Base-by-base conservation (phyloP, 37 sponge, comb jelly and placozoan species). In the Chondrilla cf. caribensis region DNA sequence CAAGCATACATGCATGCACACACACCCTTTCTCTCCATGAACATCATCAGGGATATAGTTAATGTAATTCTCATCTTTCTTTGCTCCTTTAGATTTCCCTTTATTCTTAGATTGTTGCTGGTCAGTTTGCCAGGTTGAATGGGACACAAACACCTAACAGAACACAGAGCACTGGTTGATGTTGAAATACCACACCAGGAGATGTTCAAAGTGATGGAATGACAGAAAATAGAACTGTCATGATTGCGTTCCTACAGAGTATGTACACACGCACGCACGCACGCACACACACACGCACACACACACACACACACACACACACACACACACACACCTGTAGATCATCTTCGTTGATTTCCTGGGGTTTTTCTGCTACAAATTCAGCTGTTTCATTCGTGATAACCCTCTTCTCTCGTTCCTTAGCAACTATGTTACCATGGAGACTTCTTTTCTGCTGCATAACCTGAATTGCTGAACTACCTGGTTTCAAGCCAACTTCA, bases 1-100 rank as follows among this genome's bases (percentile, higher is more conserved):
- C 64, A 62, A 9, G 15, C 29, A 62, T 15, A 22, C 64, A 26
- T 15, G 22, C 29, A 62, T 15, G 15, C 29, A 29, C 51, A 8
- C 82, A 29, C 33, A 88, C 89, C 94, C 94, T 55, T 86, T 85
- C 75, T 94, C 94, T 21, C 84, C 70, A 84, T 90, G 86, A 22
- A 57, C n/a, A 51, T 94, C 91, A 37, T 79, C 31, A 0, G 91
- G 82, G 21, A n/a, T 60, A 75, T 90, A 83, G 18, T 43, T 77
- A 22, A 94, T 28, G 58, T 88, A 94, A 42, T 90, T 67, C 51
- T 87, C 80, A 19, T 73, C 39, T 24, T 87, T 73, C 44, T 54
- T 44, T 26, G 14, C 39, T 68, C 38, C 51, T 59, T 11, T 22
- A 38, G 31, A 71, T 44, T 29, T 21, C 4, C 22, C 15, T 62